Conservation (phyloP, 1,140 invertebrate genomes). For the Hylyphantes graminicola region DNA sequence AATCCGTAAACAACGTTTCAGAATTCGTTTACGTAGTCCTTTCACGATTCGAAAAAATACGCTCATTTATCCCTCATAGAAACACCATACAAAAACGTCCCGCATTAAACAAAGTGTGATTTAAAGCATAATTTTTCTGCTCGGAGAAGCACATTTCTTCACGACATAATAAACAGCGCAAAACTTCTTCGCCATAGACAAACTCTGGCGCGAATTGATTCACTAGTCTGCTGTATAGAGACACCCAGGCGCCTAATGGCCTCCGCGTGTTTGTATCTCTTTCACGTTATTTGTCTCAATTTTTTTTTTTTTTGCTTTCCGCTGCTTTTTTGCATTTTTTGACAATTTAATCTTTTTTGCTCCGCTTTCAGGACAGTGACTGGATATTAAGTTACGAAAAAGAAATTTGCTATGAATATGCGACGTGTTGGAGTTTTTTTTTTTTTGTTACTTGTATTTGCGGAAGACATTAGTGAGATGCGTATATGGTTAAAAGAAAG, state of each 20-base stretch:
- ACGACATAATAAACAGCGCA: neutral
- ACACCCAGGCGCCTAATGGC: slow-evolving; percentile 14
- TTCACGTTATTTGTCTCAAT: neutral
- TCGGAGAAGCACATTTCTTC: neutral
- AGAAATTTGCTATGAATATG: neutral
- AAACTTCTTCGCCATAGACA: slow-evolving; percentile 1
- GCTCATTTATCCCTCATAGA: no score
- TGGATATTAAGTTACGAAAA: neutral
- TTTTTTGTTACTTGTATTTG: no score
- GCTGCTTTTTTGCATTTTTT: neutral
- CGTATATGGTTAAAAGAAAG: no score
- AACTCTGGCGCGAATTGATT: slow-evolving; percentile 23
- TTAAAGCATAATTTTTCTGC: neutral
- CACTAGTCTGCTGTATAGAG: slow-evolving; percentile 7
- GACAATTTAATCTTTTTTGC: neutral
- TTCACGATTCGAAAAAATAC: no score
- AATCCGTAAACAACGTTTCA: no score
- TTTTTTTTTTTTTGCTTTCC: slow-evolving; percentile 13
- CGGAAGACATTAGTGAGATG: no score
- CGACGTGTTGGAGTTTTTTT: no score
- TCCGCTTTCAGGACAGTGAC: neutral
- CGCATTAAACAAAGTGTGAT: no score
- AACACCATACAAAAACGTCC: no score
- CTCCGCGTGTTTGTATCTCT: slow-evolving; percentile 4
- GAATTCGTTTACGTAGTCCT: no score